Base-by-base conservation (phyloP, 2,888 invertebrate species). In the Mactromeris polynyma region DNA sequence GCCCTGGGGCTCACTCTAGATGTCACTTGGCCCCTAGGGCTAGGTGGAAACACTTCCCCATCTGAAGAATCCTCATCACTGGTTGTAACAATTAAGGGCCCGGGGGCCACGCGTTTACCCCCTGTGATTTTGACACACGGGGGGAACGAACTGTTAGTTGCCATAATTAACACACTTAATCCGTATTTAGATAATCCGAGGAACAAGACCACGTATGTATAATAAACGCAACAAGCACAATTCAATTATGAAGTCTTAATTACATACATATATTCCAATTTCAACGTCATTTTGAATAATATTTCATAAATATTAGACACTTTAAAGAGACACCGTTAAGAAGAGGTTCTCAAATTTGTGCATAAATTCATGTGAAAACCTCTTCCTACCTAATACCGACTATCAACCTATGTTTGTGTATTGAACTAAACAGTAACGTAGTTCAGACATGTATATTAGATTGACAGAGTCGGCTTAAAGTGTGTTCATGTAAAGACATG, bases 71-170 rank as follows among this genome's bases (percentile, higher is more conserved):
- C 93, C 46, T 95, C 95, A 79, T 95, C 95, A 89, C 95, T 95
- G 36, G 94, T 95, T 7, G 95, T 93, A 0, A 93, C 94, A 21
- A 93, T 94, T 4, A 95, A 85, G 33, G 95, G 95, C 26, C 94
- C 95, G 83, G 94, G 91, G 36, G 95, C 93, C 3, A 94, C 94
- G 36, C 95, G 88, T 88, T 95, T 95, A 26, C 94, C 95, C n/a
- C 94, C 94, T 21, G 93, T 93, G 19, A 91, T 89, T 85, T 93
- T 93, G n/a, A 94, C 93, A 83, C 91, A 92, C 0, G 93, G 91
- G 46, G 94, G 94, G 33, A 92, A 54, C 3, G 90, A 81, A 77
- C 90, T 90, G 54, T 84, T 51, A 4, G 89, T 81, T 38, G 92
- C 87, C 92, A 92, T 92, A 78, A 33, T 38, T 21, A 84, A 14